Conservation (phyloP, 1,140 invertebrate genomes). For the Aricia agestis region DNA sequence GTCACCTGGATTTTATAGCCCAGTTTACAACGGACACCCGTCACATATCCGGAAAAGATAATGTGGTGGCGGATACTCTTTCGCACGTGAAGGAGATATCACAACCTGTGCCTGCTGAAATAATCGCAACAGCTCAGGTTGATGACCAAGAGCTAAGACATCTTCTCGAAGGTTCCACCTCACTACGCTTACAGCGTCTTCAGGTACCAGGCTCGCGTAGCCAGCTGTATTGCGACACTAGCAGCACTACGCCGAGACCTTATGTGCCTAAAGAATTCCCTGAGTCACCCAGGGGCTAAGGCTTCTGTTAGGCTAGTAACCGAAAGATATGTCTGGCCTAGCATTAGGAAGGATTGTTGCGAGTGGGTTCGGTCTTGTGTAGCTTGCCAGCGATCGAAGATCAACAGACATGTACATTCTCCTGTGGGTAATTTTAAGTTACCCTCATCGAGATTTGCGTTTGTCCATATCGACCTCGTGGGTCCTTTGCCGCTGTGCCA, state of each 20-base stretch:
- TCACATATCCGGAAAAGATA: slow-evolving; percentile 21
- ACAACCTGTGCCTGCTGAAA: slow-evolving; percentile 17
- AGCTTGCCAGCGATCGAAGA: slow-evolving; percentile 19
- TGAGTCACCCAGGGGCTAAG: slow-evolving; percentile 23
- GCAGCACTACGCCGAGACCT: slow-evolving; percentile 12
- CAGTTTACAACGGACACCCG: slow-evolving; percentile 22
- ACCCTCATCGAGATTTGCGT: slow-evolving; percentile 18
- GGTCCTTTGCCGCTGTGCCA: slow-evolving; percentile 7
- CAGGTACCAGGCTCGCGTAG: slow-evolving; percentile 14
- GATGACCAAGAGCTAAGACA: slow-evolving; percentile 16
- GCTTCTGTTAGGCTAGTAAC: slow-evolving; percentile 20
- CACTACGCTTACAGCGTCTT: slow-evolving; percentile 14
- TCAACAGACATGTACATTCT: slow-evolving; percentile 19
- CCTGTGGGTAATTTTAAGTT: slow-evolving; percentile 18
- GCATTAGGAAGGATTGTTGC: slow-evolving; percentile 16
- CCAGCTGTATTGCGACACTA: slow-evolving; percentile 18
- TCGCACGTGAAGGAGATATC: slow-evolving; percentile 22
- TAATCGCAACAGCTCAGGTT: slow-evolving; percentile 13
- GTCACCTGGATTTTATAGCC: slow-evolving; percentile 21
- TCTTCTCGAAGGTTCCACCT: slow-evolving; percentile 3
- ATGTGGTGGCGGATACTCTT: slow-evolving; percentile 26
- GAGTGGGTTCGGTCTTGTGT: slow-evolving; percentile 17
- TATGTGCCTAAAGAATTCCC: slow-evolving; percentile 17
- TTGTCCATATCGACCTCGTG: slow-evolving; percentile 17
- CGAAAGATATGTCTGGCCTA: slow-evolving; percentile 22